Percentiles rank a stretch among this genome's conserved stretches.
Conservation (phyloP, 2,113 vertebrate genomes). For the Aldabrachelys gigantea region DNA sequence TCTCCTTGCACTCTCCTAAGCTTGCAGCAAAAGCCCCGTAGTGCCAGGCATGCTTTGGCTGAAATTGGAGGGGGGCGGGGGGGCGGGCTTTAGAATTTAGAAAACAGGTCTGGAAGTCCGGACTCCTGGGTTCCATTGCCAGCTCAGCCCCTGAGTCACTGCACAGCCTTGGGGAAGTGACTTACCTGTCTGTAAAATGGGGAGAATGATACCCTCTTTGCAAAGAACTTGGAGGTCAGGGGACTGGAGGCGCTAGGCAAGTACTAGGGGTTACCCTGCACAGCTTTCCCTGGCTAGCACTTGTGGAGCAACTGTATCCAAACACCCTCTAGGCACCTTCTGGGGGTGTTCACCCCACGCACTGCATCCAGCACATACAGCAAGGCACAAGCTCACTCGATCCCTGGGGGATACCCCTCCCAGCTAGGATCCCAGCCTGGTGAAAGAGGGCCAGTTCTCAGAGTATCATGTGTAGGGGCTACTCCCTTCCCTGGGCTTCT, state of each 20-base stretch:
- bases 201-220: not conserved
- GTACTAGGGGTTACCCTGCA: not conserved
- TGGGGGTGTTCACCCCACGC: not conserved
- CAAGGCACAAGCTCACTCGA: not conserved
- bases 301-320: not conserved
- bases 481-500: not conserved
- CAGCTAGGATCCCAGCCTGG: not conserved
- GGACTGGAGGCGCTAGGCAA: not conserved
- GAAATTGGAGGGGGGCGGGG: not conserved
- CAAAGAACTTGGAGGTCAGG: not conserved
- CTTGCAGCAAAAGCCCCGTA: rapidly evolving
- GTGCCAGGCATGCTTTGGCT: not conserved
- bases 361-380: not conserved
- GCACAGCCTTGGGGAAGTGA: not conserved
- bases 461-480: not conserved
- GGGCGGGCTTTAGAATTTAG: not conserved
- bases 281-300: not conserved
- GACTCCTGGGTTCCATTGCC: not conserved
- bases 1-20: rapidly evolving
- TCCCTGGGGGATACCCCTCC: not conserved
- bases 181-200: not conserved
- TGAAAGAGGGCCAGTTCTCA: not conserved
- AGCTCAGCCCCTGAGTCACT: constrained; percentile 28
- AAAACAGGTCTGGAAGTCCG: not conserved
- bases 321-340: not conserved